Conservation (phyloP, 2,888 invertebrate species). For the Idaea straminata region DNA sequence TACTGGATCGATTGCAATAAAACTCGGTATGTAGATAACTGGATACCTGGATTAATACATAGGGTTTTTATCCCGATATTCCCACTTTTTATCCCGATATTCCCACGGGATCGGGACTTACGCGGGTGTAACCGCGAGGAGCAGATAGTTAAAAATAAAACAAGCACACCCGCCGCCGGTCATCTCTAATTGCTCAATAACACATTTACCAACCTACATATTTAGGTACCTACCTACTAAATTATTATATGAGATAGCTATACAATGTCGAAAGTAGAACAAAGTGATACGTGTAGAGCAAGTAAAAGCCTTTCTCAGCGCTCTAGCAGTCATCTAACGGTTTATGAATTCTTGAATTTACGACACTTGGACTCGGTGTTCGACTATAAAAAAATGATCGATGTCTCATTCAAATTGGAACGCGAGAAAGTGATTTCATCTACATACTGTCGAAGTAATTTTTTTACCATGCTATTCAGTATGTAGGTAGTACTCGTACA, state of each 20-base stretch:
- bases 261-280: constrained; percentile 33
- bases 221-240: constrained; percentile 7
- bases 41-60: too few species aligned
- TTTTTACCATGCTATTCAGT: background rate
- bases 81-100: too few species aligned
- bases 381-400: constrained; percentile 44
- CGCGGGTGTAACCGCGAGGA: too few species aligned
- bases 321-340: constrained; percentile 59
- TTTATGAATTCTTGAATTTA: constrained; percentile 36
- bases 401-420: constrained; percentile 18
- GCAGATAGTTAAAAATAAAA: too few species aligned
- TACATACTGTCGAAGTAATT: background rate
- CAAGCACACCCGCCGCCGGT: constrained; percentile 8
- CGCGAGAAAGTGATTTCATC: background rate
- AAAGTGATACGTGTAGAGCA: constrained; percentile 33
- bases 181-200: constrained; percentile 21
- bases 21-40: too few species aligned
- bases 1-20: too few species aligned
- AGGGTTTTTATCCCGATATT: too few species aligned
- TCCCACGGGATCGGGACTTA: too few species aligned
- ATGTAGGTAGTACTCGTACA: background rate
- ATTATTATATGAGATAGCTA: constrained; percentile 6
- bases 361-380: constrained; percentile 25
- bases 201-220: constrained; percentile 7
- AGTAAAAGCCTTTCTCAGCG: constrained; percentile 33